Percentiles rank a stretch among this genome's conserved stretches.
phyloP scores from a whole-genome alignment of 2,797 vertebrate species.

The Rhynchonycteris naso region DNA sequence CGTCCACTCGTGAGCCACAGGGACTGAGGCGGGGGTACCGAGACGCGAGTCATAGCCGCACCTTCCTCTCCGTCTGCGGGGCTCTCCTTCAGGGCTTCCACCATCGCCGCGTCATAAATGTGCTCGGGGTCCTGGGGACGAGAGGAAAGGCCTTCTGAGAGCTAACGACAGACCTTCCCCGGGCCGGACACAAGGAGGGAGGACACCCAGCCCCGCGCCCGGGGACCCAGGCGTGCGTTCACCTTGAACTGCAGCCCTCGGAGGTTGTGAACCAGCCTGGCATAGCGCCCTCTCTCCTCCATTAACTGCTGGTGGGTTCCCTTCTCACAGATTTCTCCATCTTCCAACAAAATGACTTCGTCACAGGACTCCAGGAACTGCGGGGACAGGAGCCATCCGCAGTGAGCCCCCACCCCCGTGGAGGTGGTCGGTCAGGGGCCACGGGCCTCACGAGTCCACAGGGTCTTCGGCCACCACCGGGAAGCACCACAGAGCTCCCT shows the following conservation, averaged over 20 bases:
- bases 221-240: background rate
- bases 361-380: constrained; percentile 93
- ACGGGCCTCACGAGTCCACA: background rate
- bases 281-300: constrained; percentile 84
- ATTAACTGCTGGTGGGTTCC: constrained; percentile 88
- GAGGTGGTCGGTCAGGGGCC: background rate
- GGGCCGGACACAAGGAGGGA: background rate
- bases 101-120: constrained; percentile 45
- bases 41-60: constrained; percentile 81
- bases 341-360: constrained; percentile 89
- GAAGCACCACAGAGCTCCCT: background rate
- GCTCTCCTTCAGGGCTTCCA: constrained; percentile 43
- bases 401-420: background rate
- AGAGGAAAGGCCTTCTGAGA: constrained; percentile 27
- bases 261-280: constrained; percentile 88
- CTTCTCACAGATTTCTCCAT: constrained; percentile 87
- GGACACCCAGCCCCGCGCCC: no score
- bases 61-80: constrained; percentile 78
- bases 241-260: constrained; percentile 86
- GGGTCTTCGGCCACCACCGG: background rate
- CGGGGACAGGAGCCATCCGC: background rate
- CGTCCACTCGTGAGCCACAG: background rate
- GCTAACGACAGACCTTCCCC: background rate
- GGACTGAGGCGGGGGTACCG: background rate
- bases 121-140: constrained; percentile 69